phyloP scores from a whole-genome alignment of 2,797 vertebrate genomes.

The Protonibea diacanthus region DNA sequence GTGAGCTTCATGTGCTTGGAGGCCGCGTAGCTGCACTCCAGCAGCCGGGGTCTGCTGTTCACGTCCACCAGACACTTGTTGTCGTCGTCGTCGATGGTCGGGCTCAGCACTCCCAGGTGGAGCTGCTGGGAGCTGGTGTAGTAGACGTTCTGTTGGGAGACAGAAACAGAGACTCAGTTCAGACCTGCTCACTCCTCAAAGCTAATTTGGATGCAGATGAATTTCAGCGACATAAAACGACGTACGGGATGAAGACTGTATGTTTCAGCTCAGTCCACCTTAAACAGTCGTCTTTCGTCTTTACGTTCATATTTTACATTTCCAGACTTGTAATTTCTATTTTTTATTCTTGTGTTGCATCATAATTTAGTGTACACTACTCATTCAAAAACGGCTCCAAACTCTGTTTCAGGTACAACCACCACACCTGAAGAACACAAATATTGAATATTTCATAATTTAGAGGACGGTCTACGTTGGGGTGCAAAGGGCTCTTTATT shows the following conservation, averaged over 20 bases:
- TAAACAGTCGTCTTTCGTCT: no score
- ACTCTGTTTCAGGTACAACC: no score
- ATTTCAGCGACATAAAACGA: background rate
- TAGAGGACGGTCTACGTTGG: no score
- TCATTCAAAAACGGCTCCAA: no score
- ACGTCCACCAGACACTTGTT: slow-evolving; percentile 98
- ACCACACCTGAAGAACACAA: no score
- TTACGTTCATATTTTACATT: no score
- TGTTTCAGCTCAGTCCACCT: no score
- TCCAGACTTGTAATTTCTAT: no score
- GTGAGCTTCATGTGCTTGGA: slow-evolving; percentile 97
- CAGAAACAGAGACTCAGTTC: background rate
- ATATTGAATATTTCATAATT: no score
- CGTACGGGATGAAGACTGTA: background rate
- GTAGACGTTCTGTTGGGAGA: slow-evolving; percentile 92
- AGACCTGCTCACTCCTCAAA: background rate
- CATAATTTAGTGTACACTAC: no score
- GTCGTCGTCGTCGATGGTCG: slow-evolving; percentile 94
- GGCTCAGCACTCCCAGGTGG: slow-evolving; percentile 92
- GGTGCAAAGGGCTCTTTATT: no score
- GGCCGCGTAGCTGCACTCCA: slow-evolving; percentile 96
- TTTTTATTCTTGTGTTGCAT: no score
- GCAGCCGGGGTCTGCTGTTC: slow-evolving; percentile 92
- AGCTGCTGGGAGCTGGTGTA: slow-evolving; percentile 96
- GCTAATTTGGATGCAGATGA: background rate